Evolutionary conservation across 1,140 invertebrate species (phyloP), one percentile per base, ranked within the genome.

Genomic region (Cotesia typhae): DNA sequence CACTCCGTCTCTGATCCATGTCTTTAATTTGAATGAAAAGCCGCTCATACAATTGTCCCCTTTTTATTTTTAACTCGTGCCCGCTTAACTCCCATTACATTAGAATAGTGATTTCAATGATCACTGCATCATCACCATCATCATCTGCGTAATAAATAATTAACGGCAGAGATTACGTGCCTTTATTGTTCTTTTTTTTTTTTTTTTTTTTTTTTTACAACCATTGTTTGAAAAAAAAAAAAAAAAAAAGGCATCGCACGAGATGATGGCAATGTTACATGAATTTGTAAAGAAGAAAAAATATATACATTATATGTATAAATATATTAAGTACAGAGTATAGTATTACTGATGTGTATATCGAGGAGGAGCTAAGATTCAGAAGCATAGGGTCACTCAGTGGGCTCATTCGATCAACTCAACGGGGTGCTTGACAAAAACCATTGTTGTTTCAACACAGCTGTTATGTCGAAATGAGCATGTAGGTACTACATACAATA

Each of bases 361-460:
- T 17, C 17, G 14, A 20, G 7, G 17, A 59, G 20, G 17, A 20
- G 57, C 57, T 20, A 20, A 28, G 57, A 59, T 59, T 59, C 20
- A 59, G 28, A 28, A 28, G 14, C 66, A 67, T 51, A 28, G 52
- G 66, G 66, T 67, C 66, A 67, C 66, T 67, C 66, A 67, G 66
- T 67, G 66, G 66, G 64, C 63, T 72, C 57, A 72, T 67, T 59
- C 63, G 70, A 66, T 72, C 70, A 72, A 67, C 64, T 66, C 65
- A 66, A 72, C 65, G 70, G 70, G 70, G 70, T 72, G 63, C 57
- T 69, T 47, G 53, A 60, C 64, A 70, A 59, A 74, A 73, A 80
- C 77, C 80, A 82, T 81, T 82, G 81, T 82, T 82, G 81, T 73
- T 76, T 68, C 81, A 82, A 82, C 80, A 82, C 81, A 81, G 80